A percentile compares a stretch with the other conserved stretches of the same genome.
Conservation (phyloP, 2,113 vertebrate genomes). For the Perognathus longimembris region DNA sequence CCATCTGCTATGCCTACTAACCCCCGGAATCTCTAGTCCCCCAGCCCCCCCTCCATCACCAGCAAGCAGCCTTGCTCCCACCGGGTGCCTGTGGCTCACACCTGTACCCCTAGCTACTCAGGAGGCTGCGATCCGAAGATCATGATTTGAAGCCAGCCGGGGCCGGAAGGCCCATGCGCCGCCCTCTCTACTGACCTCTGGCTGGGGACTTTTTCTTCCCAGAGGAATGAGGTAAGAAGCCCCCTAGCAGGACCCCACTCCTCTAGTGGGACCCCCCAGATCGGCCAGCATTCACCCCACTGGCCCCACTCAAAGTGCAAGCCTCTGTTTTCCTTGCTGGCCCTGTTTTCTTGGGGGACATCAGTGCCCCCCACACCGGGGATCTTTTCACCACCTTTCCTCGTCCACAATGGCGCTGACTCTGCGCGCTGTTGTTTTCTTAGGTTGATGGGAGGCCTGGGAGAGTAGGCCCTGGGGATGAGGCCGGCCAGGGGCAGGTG, state of each 20-base stretch:
- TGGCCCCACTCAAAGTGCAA: background rate
- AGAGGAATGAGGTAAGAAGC: background rate
- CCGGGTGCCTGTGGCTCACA: no score
- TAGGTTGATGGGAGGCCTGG: slow-evolving; percentile 79
- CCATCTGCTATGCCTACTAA: no score
- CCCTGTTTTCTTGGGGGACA: slow-evolving; percentile 65
- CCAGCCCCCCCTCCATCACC: background rate
- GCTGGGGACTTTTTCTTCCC: background rate
- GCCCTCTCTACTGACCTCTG: background rate
- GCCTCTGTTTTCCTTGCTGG: slow-evolving; percentile 77
- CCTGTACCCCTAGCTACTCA: no score
- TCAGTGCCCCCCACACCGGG: slow-evolving; percentile 49
- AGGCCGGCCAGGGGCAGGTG: no score
- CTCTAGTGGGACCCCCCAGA: no score
- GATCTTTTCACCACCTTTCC: slow-evolving; percentile 81
- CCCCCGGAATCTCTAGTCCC: background rate
- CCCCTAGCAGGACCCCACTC: no score
- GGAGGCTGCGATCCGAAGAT: no score
- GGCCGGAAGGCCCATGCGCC: no score
- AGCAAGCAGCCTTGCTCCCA: background rate
- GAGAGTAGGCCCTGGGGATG: no score
- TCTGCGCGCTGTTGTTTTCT: slow-evolving; percentile 85
- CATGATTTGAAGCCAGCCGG: no score
- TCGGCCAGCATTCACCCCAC: no score
- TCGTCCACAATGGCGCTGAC: slow-evolving; percentile 82